Percentiles rank a stretch among this genome's conserved stretches.
Conservation (phyloP, 2,113 vertebrate species). For the Platysteira castanea region DNA sequence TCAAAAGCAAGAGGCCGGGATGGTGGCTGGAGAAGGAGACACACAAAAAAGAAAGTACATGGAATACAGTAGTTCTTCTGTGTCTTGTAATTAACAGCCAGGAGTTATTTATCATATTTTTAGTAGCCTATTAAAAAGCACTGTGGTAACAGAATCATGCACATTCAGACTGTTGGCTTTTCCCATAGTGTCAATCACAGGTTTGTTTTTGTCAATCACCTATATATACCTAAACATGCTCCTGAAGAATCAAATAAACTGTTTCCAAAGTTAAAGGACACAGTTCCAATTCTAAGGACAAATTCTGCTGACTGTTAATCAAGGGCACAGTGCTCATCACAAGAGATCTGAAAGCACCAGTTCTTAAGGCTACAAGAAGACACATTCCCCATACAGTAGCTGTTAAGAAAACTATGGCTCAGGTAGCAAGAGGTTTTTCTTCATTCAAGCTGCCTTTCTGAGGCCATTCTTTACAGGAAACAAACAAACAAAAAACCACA, state of each 20-base stretch:
- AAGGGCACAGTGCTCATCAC: neutral
- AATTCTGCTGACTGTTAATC: neutral
- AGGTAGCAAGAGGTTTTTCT: conserved; percentile 39
- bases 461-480: neutral
- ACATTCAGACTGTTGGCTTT: neutral
- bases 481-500: neutral
- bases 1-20: neutral
- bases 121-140: neutral
- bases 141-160: neutral
- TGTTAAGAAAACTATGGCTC: conserved; percentile 48
- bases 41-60: neutral
- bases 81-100: conserved; percentile 9
- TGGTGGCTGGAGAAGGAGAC: neutral
- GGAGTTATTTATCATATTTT: neutral
- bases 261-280: neutral
- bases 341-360: neutral
- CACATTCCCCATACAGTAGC: neutral
- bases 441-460: conserved; percentile 33
- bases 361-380: neutral
- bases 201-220: neutral
- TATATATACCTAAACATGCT: neutral
- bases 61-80: conserved; percentile 49
- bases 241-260: neutral
- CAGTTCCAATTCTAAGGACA: neutral
- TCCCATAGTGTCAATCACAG: neutral